A percentile compares a stretch with the other conserved stretches of the same genome.
These are phyloP conservation scores for Gari tellinella DNA, from an alignment of 2,888 invertebrate species.

Conservation along the genomic window DNA sequence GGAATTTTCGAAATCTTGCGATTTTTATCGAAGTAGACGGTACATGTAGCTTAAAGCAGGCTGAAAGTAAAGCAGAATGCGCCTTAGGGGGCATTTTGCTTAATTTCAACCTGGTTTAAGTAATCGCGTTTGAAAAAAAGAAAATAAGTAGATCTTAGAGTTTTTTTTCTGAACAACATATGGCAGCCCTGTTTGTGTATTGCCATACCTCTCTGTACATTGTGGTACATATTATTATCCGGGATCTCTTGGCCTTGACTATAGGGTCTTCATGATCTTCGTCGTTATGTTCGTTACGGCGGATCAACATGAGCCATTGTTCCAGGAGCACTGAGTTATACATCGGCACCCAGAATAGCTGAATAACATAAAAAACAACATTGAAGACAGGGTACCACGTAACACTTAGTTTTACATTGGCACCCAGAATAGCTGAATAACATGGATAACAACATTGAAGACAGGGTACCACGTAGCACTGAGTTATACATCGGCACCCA, in stretches of 20 bases:
- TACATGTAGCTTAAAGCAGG: no score
- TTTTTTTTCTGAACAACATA: no score
- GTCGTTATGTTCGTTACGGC: conserved; percentile 61
- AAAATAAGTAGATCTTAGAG: no score
- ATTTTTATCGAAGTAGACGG: no score
- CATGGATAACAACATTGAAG: conserved; percentile 51
- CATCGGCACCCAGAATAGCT: conserved; percentile 78
- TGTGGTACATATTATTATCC: conserved; percentile 81
- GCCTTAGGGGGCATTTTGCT: no score
- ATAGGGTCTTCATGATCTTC: conserved; percentile 28
- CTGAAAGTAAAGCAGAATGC: no score
- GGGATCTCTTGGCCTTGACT: conserved; percentile 50
- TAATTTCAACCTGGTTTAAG: no score
- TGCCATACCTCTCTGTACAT: conserved; percentile 82
- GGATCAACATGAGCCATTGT: conserved; percentile 69
- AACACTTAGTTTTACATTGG: conserved; percentile 73
- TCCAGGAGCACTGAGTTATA: conserved; percentile 73
- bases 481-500: conserved; percentile 76
- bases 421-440: conserved; percentile 74
- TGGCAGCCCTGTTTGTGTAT: no score
- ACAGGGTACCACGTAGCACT: no score
- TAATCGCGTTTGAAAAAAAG: no score
- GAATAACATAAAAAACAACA: conserved; percentile 14
- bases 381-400: no score
- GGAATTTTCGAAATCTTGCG: no score